Conservation (phyloP, 2,797 vertebrate species). For the Hoplostethus atlanticus region DNA sequence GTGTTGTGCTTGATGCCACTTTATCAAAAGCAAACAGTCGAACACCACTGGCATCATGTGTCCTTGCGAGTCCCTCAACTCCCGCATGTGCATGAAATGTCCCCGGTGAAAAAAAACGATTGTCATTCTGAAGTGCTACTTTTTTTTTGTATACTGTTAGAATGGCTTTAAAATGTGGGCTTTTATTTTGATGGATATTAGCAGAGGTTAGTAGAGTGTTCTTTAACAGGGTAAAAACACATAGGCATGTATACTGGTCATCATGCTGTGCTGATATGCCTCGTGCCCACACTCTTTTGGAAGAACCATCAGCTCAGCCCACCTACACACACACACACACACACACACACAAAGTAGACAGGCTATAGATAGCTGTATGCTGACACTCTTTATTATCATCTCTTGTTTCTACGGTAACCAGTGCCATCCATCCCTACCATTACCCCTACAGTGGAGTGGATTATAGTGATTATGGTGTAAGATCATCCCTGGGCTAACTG, state of each 20-base stretch:
- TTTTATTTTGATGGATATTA: too few species aligned
- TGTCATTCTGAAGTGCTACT: constrained; percentile 17
- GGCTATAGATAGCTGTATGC: constrained; percentile 69
- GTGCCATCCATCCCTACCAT: constrained; percentile 60
- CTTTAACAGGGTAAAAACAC: constrained; percentile 56
- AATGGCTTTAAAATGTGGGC: too few species aligned
- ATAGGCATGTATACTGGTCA: constrained; percentile 37
- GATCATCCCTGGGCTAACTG: constrained; percentile 63
- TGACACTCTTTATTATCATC: constrained; percentile 70
- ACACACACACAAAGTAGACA: constrained; percentile 32
- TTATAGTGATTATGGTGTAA: constrained; percentile 73
- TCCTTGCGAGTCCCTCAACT: too few species aligned
- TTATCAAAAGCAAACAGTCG: too few species aligned
- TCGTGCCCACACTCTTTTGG: constrained; percentile 70
- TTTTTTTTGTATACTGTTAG: not conserved
- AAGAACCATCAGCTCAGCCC: constrained; percentile 60
- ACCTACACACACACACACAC: constrained; percentile 18
- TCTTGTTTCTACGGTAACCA: constrained; percentile 73
- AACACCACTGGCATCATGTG: too few species aligned
- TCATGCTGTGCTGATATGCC: constrained; percentile 59
- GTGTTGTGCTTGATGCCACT: too few species aligned
- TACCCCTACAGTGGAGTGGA: constrained; percentile 59
- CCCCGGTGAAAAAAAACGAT: not conserved
- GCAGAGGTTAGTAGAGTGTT: constrained; percentile 3
- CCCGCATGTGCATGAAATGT: too few species aligned